Conservation (phyloP, 2,113 vertebrate species). For the Spermophilus dauricus region DNA sequence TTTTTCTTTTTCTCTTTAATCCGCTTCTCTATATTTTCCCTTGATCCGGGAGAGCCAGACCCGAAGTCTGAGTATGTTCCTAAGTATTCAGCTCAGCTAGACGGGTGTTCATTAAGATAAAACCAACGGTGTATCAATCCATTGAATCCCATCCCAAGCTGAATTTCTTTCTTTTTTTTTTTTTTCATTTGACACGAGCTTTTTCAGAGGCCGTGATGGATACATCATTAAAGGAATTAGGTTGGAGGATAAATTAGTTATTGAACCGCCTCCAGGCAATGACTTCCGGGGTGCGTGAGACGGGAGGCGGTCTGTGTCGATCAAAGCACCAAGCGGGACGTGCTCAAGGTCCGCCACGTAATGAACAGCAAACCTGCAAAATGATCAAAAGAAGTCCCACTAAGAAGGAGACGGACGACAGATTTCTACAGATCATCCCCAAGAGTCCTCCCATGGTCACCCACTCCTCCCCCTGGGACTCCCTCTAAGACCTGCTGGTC, state of each 20-base stretch:
- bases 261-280: slow-evolving; percentile 80
- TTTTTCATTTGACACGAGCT: slow-evolving; percentile 45
- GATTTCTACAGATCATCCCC: background rate
- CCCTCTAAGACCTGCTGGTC: no score
- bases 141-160: background rate
- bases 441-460: no score
- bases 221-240: slow-evolving; percentile 81
- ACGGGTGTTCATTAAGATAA: background rate
- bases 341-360: background rate
- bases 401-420: background rate
- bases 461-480: no score
- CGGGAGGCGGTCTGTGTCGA: slow-evolving; percentile 73
- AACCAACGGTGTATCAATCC: slow-evolving; percentile 53
- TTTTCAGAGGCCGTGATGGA: slow-evolving; percentile 74
- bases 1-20: background rate
- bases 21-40: background rate
- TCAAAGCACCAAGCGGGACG: slow-evolving; percentile 67
- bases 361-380: background rate
- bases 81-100: background rate
- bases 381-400: background rate
- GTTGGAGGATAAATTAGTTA: slow-evolving; percentile 88
- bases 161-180: slow-evolving; percentile 61
- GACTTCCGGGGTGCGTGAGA: slow-evolving; percentile 47
- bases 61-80: background rate
- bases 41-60: background rate